Evolutionary conservation across 2,113 vertebrate species (phyloP), one percentile per base, ranked within the genome.

Genomic region (Peromyscus maniculatus): DNA sequence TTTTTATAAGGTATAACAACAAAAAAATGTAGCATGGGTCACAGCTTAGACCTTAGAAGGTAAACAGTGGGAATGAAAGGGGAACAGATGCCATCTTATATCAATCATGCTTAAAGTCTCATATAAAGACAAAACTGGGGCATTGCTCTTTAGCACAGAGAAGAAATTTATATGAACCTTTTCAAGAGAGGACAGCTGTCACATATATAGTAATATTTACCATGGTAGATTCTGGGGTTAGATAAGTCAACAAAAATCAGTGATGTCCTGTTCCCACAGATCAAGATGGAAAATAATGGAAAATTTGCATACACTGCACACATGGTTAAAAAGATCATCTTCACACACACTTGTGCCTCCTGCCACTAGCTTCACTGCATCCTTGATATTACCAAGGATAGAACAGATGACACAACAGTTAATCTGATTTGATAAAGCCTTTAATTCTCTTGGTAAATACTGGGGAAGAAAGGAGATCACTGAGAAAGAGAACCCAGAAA

Each of bases 341-440:
- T 26, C 19, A 43, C n/a, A 19, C 28, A 74, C 11, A 83, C 22
- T 15, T 91, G 52, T 49, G 17, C 72, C 83, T 55, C 72, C 83
- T 55, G 49, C 12, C 52, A 46, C 52, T 69, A 78, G 78, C 46
- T 84, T 89, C 22, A 21, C 49, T n/a, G 28, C 49, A 74, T 71
- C 62, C 75, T 52, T 67, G 80, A 75, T 93, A 93, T 92, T 96
- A 93, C 57, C 69, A 64, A 94, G 72, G 82, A 36, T 43, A 83
- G 83, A 97, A 96, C 91, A 97, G 95, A 98, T 97, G 96, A 97
- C 86, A 95, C 72, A 93, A 92, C 62, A 96, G 92, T 90, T 97
- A 97, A 97, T 97, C 97, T 97, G 92, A 98, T 97, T 96, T 93
- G 97, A 96, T 93, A 97, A 98, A 98, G 97, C 96, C 97, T 89